Evolutionary conservation across 1,140 invertebrate genomes (phyloP), one percentile per base, ranked within the genome.

Genomic region (Drosophila saltans): DNA sequence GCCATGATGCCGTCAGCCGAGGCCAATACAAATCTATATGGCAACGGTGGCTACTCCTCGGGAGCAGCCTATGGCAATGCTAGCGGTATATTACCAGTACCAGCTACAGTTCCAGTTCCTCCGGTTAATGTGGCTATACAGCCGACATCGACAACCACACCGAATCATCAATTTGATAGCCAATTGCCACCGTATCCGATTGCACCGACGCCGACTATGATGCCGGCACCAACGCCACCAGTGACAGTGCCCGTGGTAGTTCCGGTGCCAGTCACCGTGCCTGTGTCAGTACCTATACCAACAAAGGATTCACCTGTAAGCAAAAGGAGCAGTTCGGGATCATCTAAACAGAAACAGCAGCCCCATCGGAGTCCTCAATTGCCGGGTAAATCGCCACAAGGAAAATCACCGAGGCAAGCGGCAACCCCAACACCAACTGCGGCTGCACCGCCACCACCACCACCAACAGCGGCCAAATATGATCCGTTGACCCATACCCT

Each of bases 401-500:
- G 95, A 0, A 96, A 96, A 84, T 96, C 96, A 3, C 96, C 96
- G 0, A 93, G 96, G 9, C 71, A 88, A 70, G 62, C 80, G 3
- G 41, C 48, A 6, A 48, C 41, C 67, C 5, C 72, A 3, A 39
- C 69, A 3, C 45, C 45, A 52, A 24, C 6, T 26, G 33, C 75
- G 86, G 0, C 74, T 78, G 28, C 68, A 80, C 39, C 75, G 63
- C 7, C 72, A 7, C 39, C 69, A 52, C 70, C 76, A n/a, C 67
- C 71, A 16, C 72, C 68, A 9, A 48, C 70, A 11, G 80, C 93
- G 2, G 40, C 70, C 2, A 91, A 91, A 60, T 91, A 91, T 26
- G 90, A 91, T 72, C 90, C 81, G 0, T 33, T 89, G 33, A 91
- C 91, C 10, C 90, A 91, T 56, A 91, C 90, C 5, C 39, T 91